Conservation (phyloP, 1,140 invertebrate species). For the Heliconius eleuchia region DNA sequence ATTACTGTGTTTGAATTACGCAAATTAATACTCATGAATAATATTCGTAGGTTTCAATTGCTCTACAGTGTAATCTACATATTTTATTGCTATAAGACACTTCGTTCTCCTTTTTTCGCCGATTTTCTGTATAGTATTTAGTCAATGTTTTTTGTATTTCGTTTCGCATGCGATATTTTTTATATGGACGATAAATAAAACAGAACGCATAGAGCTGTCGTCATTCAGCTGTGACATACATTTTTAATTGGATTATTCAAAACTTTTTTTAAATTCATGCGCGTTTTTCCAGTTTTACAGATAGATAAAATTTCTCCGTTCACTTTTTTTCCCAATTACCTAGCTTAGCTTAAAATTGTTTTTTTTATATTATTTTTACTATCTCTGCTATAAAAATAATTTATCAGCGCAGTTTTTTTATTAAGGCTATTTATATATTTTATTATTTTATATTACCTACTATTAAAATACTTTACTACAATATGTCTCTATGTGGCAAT, state of each 20-base stretch:
- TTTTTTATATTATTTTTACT: too few species aligned
- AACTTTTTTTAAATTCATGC: not conserved
- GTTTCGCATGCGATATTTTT: not conserved
- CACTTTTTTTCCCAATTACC: too few species aligned
- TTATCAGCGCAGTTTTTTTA: too few species aligned
- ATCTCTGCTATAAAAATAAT: too few species aligned
- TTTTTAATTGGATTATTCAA: constrained; percentile 13
- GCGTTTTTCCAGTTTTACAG: not conserved
- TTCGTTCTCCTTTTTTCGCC: too few species aligned
- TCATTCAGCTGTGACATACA: not conserved
- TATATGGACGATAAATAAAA: not conserved
- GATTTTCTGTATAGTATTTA: not conserved
- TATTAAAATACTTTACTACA: constrained; percentile 7
- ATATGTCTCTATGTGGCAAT: constrained; percentile 31
- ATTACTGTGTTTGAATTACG: too few species aligned
- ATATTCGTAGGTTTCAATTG: too few species aligned
- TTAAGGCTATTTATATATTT: too few species aligned
- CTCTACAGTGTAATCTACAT: too few species aligned
- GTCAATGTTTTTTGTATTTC: not conserved
- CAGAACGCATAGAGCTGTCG: constrained; percentile 5
- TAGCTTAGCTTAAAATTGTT: not conserved
- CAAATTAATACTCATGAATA: too few species aligned
- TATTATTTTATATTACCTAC: not conserved
- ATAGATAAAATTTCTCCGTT: not conserved
- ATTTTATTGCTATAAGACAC: too few species aligned